Evolutionary conservation across 2,797 vertebrate species (phyloP), one percentile per base, ranked within the genome.

Genomic region (Cynodonichthys magdalenae): DNA sequence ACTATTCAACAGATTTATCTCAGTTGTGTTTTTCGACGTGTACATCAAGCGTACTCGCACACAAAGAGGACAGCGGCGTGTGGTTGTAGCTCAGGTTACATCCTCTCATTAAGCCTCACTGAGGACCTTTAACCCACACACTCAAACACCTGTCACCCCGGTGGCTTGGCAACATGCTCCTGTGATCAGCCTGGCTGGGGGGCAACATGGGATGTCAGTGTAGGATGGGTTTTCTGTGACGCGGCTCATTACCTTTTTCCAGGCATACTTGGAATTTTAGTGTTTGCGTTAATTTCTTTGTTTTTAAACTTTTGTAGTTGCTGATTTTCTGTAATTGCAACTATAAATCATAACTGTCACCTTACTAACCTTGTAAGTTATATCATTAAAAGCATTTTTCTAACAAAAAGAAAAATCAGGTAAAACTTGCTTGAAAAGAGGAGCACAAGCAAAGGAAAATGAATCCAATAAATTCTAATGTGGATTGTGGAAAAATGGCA

Each of bases 121-220:
- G 53, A 63, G 74, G 67, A 79, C 73, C 51, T 41, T 61, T 39
- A 62, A 69, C 59, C 45, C 62, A 64, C 15, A 39, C 49, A 48
- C 63, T 61, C 27, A 19, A 64, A 65, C 56, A 55, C 52, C 47
- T 51, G 18, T 73, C 59, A 34, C 72, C 74, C 66, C 69, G 44
- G 86, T 91, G 90, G 83, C 91, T 77, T 81, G 83, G 89, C 86
- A 92, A 90, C 88, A 61, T 80, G 48, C 60, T 75, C 64, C 75
- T 71, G 61, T 69, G 62, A 65, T 82, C 54, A 49, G 17, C 54
- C 72, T 69, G 62, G 66, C 59, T 54, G 48, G 53, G 70, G 52
- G 57, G 73, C 49, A 72, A 79, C 80, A 64, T 59, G 39, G 52
- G 61, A 70, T 66, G 59, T 71, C 39, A 68, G 69, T 41, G 17